Evolutionary conservation across 2,113 vertebrate genomes (phyloP).

Genomic region (Collichthys lucidus): DNA sequence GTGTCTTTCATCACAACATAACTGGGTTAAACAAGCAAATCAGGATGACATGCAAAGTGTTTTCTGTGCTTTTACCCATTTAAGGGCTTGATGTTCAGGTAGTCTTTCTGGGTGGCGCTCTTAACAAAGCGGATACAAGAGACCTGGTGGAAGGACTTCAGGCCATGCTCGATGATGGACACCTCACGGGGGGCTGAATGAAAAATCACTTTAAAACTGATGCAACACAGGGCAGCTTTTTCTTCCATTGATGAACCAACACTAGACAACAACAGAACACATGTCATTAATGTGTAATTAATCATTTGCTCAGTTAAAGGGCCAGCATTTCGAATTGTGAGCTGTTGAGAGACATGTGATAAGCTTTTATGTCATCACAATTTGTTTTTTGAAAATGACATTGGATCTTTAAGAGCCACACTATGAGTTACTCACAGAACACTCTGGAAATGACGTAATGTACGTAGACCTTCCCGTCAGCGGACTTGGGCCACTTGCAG

Average conservation of each 20-base stretch:
- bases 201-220: background rate
- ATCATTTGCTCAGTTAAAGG: no score
- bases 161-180: slow-evolving; percentile 53
- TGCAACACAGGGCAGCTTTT: background rate
- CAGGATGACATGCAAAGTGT: background rate
- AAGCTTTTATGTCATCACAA: background rate
- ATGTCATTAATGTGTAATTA: no score
- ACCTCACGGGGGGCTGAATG: slow-evolving; percentile 54
- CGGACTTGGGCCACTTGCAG: slow-evolving; percentile 64
- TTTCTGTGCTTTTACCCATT: slow-evolving; percentile 44
- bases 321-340: background rate
- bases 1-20: no score
- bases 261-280: no score
- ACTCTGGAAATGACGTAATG: slow-evolving; percentile 48
- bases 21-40: background rate
- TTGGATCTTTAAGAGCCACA: background rate
- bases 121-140: slow-evolving; percentile 63
- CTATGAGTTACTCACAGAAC: slow-evolving; percentile 46
- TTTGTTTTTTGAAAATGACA: background rate
- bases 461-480: slow-evolving; percentile 51
- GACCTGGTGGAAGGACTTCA: slow-evolving; percentile 55
- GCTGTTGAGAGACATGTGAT: background rate
- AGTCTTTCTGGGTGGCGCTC: slow-evolving; percentile 49
- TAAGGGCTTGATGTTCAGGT: slow-evolving; percentile 59
- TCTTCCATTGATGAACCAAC: no score